Evolutionary conservation across 2,113 vertebrate species (phyloP).

Genomic region (Phrynosoma blainvillii): DNA sequence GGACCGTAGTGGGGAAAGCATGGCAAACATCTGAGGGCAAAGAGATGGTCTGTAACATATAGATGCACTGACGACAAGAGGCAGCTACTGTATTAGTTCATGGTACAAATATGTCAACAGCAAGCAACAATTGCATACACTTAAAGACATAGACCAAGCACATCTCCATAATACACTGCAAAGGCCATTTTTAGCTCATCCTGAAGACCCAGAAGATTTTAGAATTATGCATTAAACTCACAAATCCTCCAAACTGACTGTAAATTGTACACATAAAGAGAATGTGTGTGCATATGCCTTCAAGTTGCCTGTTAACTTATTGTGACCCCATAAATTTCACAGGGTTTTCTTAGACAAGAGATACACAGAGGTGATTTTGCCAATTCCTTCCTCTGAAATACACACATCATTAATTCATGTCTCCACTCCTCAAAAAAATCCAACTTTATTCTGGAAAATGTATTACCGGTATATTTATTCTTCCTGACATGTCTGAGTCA

Average conservation of each 20-base stretch:
- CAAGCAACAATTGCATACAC: neutral
- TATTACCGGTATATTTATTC: neutral
- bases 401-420: neutral
- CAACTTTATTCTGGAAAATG: neutral
- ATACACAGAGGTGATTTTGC: too few relatives aligned
- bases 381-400: too few relatives aligned
- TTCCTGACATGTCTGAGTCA: neutral
- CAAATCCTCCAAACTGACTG: neutral
- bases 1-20: neutral
- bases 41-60: conserved; percentile 6
- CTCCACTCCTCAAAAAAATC: neutral
- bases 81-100: conserved; percentile 18
- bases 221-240: neutral
- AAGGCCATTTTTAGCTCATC: neutral
- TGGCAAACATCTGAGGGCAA: conserved; percentile 2
- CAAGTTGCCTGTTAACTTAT: too few relatives aligned
- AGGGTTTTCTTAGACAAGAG: too few relatives aligned
- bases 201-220: neutral
- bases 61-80: neutral
- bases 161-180: neutral
- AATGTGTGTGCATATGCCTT: neutral
- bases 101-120: neutral
- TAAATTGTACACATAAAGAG: neutral
- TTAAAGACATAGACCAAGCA: neutral
- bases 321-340: too few relatives aligned